These are phyloP conservation scores for Ditula angustiorana DNA, from an alignment of 2,888 invertebrate species.

Conservation along the genomic window DNA sequence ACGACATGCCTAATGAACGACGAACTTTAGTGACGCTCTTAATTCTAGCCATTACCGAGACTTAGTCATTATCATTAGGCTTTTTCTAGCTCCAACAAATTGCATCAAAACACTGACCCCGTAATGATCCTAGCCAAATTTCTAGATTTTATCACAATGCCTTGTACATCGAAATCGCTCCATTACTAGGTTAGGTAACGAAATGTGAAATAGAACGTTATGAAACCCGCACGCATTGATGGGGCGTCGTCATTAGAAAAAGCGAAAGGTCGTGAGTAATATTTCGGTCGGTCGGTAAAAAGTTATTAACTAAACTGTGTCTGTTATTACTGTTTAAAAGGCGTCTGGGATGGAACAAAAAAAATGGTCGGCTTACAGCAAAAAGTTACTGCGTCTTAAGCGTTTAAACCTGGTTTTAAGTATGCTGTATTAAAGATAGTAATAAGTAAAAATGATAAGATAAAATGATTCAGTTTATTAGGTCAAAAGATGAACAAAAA, in stretches of 20 bases:
- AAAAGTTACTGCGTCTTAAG: no score
- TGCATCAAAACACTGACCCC: conserved; percentile 20
- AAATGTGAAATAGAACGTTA: conserved; percentile 16
- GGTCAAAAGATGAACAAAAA: no score
- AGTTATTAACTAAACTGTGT: not conserved
- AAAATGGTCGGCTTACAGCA: no score
- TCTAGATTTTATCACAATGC: conserved; percentile 31
- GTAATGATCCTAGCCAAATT: conserved; percentile 9
- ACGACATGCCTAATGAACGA: no score
- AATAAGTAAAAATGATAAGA: no score
- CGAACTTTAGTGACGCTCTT: no score
- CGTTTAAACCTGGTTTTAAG: no score
- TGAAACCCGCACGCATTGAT: conserved; percentile 25
- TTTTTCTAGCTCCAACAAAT: conserved; percentile 6
- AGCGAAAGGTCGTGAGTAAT: conserved; percentile 25
- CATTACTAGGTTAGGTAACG: conserved; percentile 33
- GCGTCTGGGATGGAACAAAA: not conserved
- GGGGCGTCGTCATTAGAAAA: conserved; percentile 19
- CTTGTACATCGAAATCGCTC: conserved; percentile 27
- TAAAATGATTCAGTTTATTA: no score
- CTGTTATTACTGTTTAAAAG: not conserved
- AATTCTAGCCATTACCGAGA: not conserved
- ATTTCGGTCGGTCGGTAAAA: not conserved
- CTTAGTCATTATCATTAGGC: not conserved
- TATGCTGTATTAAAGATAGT: no score